Percentiles rank a stretch among this genome's conserved stretches.
phyloP scores from a whole-genome alignment of 2,797 vertebrate genomes.

The Meriones psammophilus region DNA sequence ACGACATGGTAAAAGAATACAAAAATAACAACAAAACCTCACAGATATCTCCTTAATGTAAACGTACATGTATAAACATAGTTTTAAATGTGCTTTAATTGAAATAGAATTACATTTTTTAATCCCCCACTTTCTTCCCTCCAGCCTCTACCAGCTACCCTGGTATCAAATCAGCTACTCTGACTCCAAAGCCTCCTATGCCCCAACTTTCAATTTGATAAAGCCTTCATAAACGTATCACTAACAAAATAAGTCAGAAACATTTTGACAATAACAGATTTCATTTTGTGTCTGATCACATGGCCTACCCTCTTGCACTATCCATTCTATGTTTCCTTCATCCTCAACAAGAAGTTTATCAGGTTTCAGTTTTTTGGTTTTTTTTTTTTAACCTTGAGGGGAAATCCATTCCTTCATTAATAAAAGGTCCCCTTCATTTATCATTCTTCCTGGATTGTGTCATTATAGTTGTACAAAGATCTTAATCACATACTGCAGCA shows the following conservation, averaged over 20 bases:
- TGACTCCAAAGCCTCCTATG: not conserved
- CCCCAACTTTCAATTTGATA: no score
- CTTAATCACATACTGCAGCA: not conserved
- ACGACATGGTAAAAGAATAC: not conserved
- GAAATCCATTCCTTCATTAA: not conserved
- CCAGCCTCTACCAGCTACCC: not conserved
- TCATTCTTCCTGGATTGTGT: not conserved
- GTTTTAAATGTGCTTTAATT: not conserved
- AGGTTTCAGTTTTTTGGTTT: not conserved
- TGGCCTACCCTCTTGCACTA: not conserved
- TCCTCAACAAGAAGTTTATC: not conserved
- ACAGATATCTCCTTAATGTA: not conserved
- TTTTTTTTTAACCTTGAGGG: not conserved
- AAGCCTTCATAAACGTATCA: no score
- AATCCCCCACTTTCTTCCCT: not conserved
- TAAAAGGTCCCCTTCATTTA: not conserved
- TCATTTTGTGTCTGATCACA: not conserved
- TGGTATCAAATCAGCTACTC: no score
- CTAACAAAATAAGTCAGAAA: not conserved
- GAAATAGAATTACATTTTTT: not conserved
- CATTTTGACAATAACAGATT: not conserved
- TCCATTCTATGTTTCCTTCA: not conserved
- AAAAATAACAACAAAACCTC: not conserved
- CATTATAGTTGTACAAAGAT: not conserved
- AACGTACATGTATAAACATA: not conserved